Conservation (phyloP, 2,888 invertebrate species). For the Macrophya annulata region DNA sequence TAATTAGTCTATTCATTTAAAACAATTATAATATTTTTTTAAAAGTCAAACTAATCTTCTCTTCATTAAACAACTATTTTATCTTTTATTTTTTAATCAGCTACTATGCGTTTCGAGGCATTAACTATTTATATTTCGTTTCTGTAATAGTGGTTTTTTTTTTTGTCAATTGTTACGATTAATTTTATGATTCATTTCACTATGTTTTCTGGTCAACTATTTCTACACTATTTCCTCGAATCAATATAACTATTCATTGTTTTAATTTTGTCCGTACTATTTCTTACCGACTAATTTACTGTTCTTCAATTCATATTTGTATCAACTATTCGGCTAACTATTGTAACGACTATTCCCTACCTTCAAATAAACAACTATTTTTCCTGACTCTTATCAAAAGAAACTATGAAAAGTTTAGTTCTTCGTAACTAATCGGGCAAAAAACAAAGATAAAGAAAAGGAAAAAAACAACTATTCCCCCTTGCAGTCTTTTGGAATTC, state of each 20-base stretch:
- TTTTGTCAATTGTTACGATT: too few relatives aligned
- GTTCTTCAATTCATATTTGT: background rate
- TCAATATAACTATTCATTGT: background rate
- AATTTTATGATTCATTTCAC: too few relatives aligned
- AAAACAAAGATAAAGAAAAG: background rate
- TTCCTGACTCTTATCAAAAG: too few relatives aligned
- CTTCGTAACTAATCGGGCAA: background rate
- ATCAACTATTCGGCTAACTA: background rate
- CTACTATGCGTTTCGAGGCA: background rate
- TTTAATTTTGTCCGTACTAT: background rate
- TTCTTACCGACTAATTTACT: background rate
- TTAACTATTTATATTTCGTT: too few relatives aligned
- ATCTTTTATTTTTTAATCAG: background rate
- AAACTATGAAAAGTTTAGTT: background rate
- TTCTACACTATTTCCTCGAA: background rate
- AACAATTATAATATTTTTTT: too few relatives aligned
- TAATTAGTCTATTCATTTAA: too few relatives aligned
- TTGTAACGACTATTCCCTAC: background rate
- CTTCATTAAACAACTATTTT: background rate
- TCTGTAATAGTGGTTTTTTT: too few relatives aligned
- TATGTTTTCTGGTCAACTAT: too few relatives aligned
- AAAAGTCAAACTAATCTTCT: background rate
- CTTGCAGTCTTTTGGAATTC: background rate
- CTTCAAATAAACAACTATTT: too few relatives aligned
- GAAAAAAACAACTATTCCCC: background rate